Base-by-base conservation (phyloP, 2,888 invertebrate genomes). In the Ochropacha duplaris region DNA sequence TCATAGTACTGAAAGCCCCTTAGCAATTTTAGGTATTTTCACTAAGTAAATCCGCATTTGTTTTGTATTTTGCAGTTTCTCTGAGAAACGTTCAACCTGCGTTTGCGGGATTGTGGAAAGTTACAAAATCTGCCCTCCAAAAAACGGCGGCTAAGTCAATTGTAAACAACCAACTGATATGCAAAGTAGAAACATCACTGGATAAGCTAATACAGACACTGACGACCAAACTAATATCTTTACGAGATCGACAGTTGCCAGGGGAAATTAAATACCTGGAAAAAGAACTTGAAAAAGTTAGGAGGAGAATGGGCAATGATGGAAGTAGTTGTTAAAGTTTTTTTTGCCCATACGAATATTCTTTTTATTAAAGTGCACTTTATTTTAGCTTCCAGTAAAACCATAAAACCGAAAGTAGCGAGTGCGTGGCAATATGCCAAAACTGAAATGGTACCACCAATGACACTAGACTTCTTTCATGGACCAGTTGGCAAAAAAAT, bases 61-160 rank as follows among this genome's bases (percentile, higher is more conserved):
- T 84, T 86, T 87, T 83, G 77, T 69, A 62, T 80, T 82, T 78
- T 44, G 67, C 90, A 90, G 92, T 86, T 87, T 90, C 90, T 81
- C 60, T 91, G 74, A 80, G 72, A 66, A 85, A 64, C 65, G 65
- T 78, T 56, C 75, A 78, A 36, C 90, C 90, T 28, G 65, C 70
- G n/a, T 65, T 90, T 56, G 61, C 77, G 59, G 83, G 72, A 62
- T 56, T 76, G 49, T 92, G 91, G 91, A 49, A 22, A 24, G 57
- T 62, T 8, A 62, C 86, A 36, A 91, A 89, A 75, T 49, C 22
- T 36, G 69, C 61, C 12, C 60, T 87, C 11, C 60, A 58, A 56
- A 74, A 70, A 1, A 81, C 88, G 31, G 58, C 62, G 51, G 86
- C 78, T 4, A 84, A 71, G 62, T 71, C 71, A 9, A 61, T 90